Percentiles rank a stretch among this genome's conserved stretches.
phyloP scores from a whole-genome alignment of 1,140 invertebrate genomes.

The Drosophila lini region DNA sequence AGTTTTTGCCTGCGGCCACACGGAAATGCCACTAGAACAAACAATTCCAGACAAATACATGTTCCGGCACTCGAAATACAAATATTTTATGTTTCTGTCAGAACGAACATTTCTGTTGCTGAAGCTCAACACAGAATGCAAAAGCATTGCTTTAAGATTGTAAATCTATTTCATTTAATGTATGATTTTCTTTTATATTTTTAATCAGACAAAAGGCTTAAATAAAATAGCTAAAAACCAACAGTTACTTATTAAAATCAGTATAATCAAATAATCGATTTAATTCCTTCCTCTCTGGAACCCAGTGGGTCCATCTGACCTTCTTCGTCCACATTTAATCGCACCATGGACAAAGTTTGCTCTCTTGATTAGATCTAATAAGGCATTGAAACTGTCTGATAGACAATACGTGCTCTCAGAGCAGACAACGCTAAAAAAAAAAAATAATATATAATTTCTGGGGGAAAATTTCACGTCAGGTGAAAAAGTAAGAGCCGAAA shows the following conservation, averaged over 20 bases:
- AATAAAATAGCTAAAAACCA: background rate
- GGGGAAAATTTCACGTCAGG: background rate
- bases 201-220: background rate
- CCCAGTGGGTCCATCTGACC: background rate
- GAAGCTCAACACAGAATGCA: background rate
- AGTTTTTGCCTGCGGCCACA: slow-evolving; percentile 14
- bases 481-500: background rate
- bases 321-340: slow-evolving; percentile 1
- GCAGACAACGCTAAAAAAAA: background rate
- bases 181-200: background rate
- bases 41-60: slow-evolving; percentile 24
- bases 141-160: background rate
- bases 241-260: background rate
- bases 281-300: background rate
- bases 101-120: background rate
- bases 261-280: background rate
- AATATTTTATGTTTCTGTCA: slow-evolving; percentile 5
- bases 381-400: slow-evolving; percentile 20
- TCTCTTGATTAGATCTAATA: slow-evolving; percentile 21
- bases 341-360: slow-evolving; percentile 8
- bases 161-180: background rate
- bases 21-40: slow-evolving; percentile 1
- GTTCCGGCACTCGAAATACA: slow-evolving; percentile 1
- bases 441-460: slow-evolving; percentile 10
- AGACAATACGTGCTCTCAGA: slow-evolving; percentile 8